Percentiles rank a stretch among this genome's conserved stretches.
These are phyloP conservation scores for Macrochelys suwanniensis DNA, from an alignment of 2,797 vertebrate genomes.

Conservation along the genomic window DNA sequence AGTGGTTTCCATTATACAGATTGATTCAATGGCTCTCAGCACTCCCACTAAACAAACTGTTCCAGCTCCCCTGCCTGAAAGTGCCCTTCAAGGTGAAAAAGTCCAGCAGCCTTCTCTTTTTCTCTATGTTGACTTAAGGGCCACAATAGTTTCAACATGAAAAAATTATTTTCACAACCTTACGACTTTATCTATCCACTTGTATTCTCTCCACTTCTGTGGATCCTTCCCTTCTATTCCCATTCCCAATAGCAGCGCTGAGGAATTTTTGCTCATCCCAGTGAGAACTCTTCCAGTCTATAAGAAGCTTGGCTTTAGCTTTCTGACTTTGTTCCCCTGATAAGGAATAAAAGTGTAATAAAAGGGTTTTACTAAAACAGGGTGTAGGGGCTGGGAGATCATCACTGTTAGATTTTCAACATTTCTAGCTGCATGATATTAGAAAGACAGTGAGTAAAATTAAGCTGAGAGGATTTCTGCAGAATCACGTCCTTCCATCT, in stretches of 20 bases:
- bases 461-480: neutral
- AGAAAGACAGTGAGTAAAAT: neutral
- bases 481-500: neutral
- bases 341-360: fast-evolving
- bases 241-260: neutral
- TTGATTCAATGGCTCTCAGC: no score
- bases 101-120: neutral
- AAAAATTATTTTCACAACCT: neutral
- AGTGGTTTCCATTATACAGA: no score
- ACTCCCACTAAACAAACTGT: no score
- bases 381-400: neutral
- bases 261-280: neutral
- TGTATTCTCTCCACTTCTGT: neutral
- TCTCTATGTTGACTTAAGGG: neutral
- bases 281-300: fast-evolving
- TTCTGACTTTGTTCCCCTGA: neutral
- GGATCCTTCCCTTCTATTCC: neutral
- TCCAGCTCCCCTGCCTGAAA: neutral
- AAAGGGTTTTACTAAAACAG: neutral
- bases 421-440: neutral
- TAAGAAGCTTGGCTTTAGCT: neutral
- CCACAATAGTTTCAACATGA: neutral
- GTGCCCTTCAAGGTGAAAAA: neutral
- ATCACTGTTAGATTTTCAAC: neutral
- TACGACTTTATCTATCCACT: neutral